phyloP scores from a whole-genome alignment of 1,140 invertebrate genomes.

The Hirudo medicinalis region DNA sequence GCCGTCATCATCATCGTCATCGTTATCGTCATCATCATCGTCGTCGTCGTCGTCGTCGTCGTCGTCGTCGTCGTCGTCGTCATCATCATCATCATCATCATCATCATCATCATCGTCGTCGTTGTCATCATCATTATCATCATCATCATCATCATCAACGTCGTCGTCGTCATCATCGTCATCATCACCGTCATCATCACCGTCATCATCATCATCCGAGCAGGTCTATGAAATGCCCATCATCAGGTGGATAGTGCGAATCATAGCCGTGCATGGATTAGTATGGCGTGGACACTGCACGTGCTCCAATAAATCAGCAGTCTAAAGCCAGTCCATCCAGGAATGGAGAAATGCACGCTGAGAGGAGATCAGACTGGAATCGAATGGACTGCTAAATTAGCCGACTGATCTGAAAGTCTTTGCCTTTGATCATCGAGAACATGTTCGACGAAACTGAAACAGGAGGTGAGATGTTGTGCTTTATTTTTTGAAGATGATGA shows the following conservation, averaged over 20 bases:
- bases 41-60: not conserved
- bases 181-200: not conserved
- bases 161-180: not conserved
- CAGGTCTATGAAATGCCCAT: not conserved
- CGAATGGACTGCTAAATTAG: too few relatives aligned
- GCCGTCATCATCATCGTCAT: constrained; percentile 1
- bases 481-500: too few relatives aligned
- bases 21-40: not conserved
- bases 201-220: not conserved
- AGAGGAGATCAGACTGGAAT: too few relatives aligned
- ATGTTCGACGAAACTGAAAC: not conserved
- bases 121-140: not conserved
- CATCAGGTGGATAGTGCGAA: not conserved
- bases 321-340: too few relatives aligned
- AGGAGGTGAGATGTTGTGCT: not conserved
- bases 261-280: not conserved
- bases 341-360: too few relatives aligned
- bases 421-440: not conserved
- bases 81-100: constrained; percentile 8
- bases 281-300: too few relatives aligned
- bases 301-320: too few relatives aligned
- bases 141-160: constrained; percentile 4
- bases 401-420: not conserved
- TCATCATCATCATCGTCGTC: constrained; percentile 5
- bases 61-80: not conserved